Evolutionary conservation across 2,113 vertebrate species (phyloP).

Genomic region (Prunella himalayana): DNA sequence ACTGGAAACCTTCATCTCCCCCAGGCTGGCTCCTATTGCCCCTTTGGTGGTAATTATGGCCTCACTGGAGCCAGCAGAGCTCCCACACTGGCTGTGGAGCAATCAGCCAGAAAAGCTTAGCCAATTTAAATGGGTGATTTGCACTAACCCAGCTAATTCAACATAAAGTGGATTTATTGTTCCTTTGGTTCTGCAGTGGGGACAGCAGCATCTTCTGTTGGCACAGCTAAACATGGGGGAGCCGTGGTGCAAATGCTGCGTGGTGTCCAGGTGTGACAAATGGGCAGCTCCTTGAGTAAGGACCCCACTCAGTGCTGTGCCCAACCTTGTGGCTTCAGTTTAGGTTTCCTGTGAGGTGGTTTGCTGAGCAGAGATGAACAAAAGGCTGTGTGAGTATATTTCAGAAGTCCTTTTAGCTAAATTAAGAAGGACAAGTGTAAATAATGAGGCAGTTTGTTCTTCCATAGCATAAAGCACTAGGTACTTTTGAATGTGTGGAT

Average conservation of each 20-base stretch:
- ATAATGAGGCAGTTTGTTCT: not conserved
- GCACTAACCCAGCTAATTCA: constrained; percentile 13
- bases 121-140: not conserved
- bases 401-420: not conserved
- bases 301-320: not conserved
- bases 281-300: not conserved
- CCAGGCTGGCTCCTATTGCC: not conserved
- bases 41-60: not conserved
- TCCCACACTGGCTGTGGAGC: not conserved
- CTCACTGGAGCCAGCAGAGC: not conserved
- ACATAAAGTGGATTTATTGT: not conserved
- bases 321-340: not conserved
- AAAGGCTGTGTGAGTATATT: not conserved
- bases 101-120: constrained; percentile 20
- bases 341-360: not conserved
- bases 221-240: not conserved
- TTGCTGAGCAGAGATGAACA: not conserved
- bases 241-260: rapidly evolving
- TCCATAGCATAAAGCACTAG: not conserved
- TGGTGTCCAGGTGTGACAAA: not conserved
- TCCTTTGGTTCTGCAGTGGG: not conserved
- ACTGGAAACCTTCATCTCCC: not conserved
- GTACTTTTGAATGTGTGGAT: not conserved
- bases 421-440: not conserved
- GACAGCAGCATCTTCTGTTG: not conserved